A percentile compares a stretch with the other conserved stretches of the same genome.
Evolutionary conservation across 2,888 invertebrate genomes (phyloP).

Genomic region (Noctua janthina): DNA sequence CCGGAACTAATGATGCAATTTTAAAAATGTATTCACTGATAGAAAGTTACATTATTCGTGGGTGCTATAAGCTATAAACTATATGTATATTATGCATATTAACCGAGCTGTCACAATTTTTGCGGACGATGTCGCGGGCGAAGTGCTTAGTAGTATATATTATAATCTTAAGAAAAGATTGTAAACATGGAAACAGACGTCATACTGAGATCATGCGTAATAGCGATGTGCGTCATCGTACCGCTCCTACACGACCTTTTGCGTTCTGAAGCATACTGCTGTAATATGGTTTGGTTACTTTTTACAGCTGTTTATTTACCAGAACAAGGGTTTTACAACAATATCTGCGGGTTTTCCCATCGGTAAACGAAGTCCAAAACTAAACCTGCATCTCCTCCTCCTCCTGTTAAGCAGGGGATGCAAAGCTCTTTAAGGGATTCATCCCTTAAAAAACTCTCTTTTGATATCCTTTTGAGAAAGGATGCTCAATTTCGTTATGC

Average conservation of each 20-base stretch:
- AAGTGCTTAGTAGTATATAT: background rate
- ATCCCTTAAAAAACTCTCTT: background rate
- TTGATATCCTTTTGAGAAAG: background rate
- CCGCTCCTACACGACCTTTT: background rate
- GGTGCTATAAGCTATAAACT: no score
- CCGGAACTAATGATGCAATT: no score
- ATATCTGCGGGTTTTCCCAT: background rate
- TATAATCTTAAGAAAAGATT: background rate
- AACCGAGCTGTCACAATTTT: no score
- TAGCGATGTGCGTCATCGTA: background rate
- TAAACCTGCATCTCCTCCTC: background rate
- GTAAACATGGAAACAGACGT: conserved; percentile 2
- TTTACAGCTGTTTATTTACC: background rate
- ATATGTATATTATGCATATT: no score
- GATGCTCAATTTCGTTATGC: background rate
- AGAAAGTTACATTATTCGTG: no score
- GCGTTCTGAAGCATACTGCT: background rate
- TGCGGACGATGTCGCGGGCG: no score
- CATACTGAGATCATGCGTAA: background rate
- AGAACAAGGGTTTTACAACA: background rate
- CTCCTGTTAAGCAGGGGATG: no score
- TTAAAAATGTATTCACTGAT: no score
- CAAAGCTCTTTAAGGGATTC: background rate
- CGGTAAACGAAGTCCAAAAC: background rate
- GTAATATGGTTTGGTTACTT: background rate